These are phyloP conservation scores for Brachionus rotundiformis DNA, from an alignment of 1,140 invertebrate genomes.

Conservation along the genomic window DNA sequence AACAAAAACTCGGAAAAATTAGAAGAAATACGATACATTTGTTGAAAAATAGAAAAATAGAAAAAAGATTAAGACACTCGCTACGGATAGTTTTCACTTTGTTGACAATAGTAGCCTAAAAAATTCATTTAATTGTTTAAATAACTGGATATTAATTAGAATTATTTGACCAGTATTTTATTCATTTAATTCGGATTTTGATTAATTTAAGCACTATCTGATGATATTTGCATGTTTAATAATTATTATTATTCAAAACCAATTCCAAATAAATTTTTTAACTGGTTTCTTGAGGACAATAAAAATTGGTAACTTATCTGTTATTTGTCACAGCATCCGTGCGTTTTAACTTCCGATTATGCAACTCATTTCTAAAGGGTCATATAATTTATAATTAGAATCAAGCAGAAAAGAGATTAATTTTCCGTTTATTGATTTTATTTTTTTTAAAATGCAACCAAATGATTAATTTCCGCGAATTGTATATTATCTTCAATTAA, in stretches of 20 bases:
- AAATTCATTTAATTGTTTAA: background rate
- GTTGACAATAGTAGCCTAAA: background rate
- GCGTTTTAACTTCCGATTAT: background rate
- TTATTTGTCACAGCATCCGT: slow-evolving; percentile 4
- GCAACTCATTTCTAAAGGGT: slow-evolving; percentile 5
- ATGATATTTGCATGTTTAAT: slow-evolving; percentile 1
- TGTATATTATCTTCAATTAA: background rate
- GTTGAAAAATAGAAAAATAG: background rate
- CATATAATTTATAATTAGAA: background rate
- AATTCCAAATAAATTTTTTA: background rate
- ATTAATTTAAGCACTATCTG: too few species aligned
- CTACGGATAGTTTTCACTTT: background rate
- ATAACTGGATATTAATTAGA: background rate
- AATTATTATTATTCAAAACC: background rate
- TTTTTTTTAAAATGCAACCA: background rate
- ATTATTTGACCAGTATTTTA: background rate
- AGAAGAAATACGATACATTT: background rate
- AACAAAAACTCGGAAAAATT: slow-evolving; percentile 18
- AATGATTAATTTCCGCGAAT: background rate
- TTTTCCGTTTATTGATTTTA: slow-evolving; percentile 14
- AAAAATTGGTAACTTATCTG: background rate
- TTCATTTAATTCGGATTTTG: too few species aligned
- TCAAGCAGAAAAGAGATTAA: background rate
- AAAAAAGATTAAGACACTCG: background rate
- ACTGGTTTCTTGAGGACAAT: background rate